phyloP scores from a whole-genome alignment of 2,113 vertebrate genomes.

The Chitala chitala region DNA sequence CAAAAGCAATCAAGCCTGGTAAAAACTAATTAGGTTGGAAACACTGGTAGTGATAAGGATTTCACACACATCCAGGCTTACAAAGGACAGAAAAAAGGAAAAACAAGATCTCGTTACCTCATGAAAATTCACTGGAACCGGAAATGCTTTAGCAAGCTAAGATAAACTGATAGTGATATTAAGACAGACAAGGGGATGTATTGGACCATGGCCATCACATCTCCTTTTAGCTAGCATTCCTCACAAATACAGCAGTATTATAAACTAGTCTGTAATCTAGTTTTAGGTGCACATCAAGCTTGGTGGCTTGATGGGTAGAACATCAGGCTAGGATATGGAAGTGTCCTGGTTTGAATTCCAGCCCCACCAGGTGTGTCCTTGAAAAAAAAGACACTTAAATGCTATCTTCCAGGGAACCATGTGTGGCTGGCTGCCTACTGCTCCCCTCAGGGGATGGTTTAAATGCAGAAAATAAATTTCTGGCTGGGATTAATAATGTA shows the following conservation, averaged over 20 bases:
- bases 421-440: too few relatives aligned
- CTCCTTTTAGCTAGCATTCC: constrained; percentile 26
- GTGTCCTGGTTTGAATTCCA: too few relatives aligned
- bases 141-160: constrained; percentile 32
- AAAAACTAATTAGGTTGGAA: background rate
- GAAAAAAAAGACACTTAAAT: too few relatives aligned
- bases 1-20: constrained; percentile 28
- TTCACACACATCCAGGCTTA: background rate
- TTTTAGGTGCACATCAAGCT: too few relatives aligned
- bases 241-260: constrained; percentile 15
- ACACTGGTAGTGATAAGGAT: background rate
- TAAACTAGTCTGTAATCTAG: too few relatives aligned
- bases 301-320: too few relatives aligned
- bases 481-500: too few relatives aligned
- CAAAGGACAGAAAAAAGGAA: background rate
- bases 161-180: constrained; percentile 24
- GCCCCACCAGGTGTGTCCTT: too few relatives aligned
- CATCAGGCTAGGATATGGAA: too few relatives aligned
- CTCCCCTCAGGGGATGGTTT: too few relatives aligned
- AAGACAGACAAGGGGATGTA: constrained; percentile 21
- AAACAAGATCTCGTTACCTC: constrained; percentile 4
- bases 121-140: constrained; percentile 37
- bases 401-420: too few relatives aligned
- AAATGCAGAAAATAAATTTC: too few relatives aligned
- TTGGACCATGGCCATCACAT: constrained; percentile 21